Evolutionary conservation across 1,140 invertebrate species (phyloP).

Genomic region (Brachionus calyciflorus): DNA sequence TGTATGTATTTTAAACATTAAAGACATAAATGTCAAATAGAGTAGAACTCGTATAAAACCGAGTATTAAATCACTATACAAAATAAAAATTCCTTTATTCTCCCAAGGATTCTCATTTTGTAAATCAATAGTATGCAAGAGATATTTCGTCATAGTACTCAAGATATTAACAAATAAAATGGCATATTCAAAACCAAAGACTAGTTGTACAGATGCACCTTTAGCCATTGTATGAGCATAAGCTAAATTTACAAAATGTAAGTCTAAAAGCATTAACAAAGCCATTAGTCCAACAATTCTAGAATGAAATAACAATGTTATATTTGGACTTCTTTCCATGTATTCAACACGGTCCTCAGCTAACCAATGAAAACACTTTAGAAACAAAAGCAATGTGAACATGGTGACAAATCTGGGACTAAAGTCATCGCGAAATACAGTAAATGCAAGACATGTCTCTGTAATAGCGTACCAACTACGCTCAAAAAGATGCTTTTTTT

Average conservation of each 20-base stretch:
- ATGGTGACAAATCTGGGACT: conserved; percentile 96
- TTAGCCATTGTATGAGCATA: conserved; percentile 88
- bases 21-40: conserved; percentile 86
- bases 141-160: conserved; percentile 91
- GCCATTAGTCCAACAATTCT: conserved; percentile 74
- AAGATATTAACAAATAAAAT: conserved; percentile 88
- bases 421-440: conserved; percentile 98
- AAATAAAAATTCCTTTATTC: conserved; percentile 92
- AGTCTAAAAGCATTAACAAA: conserved; percentile 77
- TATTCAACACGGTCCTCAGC: conserved; percentile 97
- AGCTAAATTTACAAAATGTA: conserved; percentile 85
- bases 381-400: conserved; percentile 90
- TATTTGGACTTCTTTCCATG: conserved; percentile 97
- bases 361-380: conserved; percentile 99
- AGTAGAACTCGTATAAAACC: conserved; percentile 77
- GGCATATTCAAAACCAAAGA: conserved; percentile 99
- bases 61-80: conserved; percentile 90
- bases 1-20: conserved; percentile 96
- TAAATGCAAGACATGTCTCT: conserved; percentile 97
- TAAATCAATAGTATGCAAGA: conserved; percentile 86
- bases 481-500: conserved; percentile 83
- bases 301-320: conserved; percentile 89
- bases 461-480: conserved; percentile 98
- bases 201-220: conserved; percentile 93
- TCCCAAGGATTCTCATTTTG: conserved; percentile 97